These are phyloP conservation scores for Petrosia ficiformis DNA, from an alignment of 37 sponge, comb jelly and placozoan genomes.

Conservation along the genomic window DNA sequence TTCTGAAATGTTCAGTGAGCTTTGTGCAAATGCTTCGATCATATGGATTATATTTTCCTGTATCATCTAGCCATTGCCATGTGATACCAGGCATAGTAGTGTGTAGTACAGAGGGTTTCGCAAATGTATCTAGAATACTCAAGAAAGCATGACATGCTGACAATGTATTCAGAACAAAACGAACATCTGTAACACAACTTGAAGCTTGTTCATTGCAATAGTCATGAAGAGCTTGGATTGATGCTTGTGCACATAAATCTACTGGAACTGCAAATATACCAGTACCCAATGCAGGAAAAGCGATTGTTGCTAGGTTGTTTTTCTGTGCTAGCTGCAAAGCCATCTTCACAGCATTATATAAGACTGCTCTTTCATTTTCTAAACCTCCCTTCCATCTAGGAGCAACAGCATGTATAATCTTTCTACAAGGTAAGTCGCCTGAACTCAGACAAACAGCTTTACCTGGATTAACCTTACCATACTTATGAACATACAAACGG, in stretches of 20 bases:
- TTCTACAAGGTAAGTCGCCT: constrained; percentile 69
- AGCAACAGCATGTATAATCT: constrained; percentile 77
- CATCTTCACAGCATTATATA: constrained; percentile 33
- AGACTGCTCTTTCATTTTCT: constrained; percentile 15
- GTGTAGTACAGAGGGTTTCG: neutral
- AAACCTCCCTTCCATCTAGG: constrained; percentile 66
- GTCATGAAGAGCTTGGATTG: constrained; percentile 39
- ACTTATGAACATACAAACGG: constrained; percentile 9
- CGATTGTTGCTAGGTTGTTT: constrained; percentile 27
- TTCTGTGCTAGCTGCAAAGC: constrained; percentile 22
- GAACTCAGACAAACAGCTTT: constrained; percentile 54
- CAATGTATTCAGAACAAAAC: constrained; percentile 32
- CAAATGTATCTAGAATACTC: neutral
- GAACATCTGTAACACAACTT: constrained; percentile 15
- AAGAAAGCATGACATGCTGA: neutral
- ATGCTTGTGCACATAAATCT: constrained; percentile 44
- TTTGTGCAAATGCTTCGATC: neutral
- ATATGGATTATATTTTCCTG: constrained; percentile 36
- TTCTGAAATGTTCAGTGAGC: constrained; percentile 15
- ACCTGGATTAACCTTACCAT: constrained; percentile 44
- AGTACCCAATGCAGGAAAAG: constrained; percentile 75
- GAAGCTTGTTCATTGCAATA: constrained; percentile 17
- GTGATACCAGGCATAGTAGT: neutral
- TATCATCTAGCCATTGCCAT: constrained; percentile 61
- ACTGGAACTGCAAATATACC: constrained; percentile 70